phyloP scores from a whole-genome alignment of 2,888 invertebrate species.

The Ptilodon capucinus region DNA sequence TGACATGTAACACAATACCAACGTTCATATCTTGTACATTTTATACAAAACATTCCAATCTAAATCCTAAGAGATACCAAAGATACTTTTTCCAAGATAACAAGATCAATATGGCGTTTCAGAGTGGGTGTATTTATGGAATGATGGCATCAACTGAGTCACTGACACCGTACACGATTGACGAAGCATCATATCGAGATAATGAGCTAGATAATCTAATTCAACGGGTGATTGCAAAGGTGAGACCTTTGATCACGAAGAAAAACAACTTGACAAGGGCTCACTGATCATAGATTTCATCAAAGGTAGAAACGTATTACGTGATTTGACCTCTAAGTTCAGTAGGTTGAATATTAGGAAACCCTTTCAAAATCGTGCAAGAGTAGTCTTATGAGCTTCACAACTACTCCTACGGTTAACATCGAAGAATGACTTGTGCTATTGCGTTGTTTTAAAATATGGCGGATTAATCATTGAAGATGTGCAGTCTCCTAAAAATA shows the following conservation, averaged over 20 bases:
- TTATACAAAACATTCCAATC: background rate
- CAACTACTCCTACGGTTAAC: background rate
- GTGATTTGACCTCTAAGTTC: background rate
- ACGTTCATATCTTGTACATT: no score
- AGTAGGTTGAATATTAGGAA: background rate
- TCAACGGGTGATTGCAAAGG: constrained; percentile 22
- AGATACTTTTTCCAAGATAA: constrained; percentile 12
- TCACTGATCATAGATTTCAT: constrained; percentile 1
- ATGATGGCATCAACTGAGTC: constrained; percentile 27
- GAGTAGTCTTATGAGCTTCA: background rate
- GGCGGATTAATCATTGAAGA: background rate
- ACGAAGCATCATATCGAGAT: constrained; percentile 22
- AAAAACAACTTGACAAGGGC: background rate
- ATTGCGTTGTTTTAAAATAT: background rate
- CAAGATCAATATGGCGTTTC: constrained; percentile 27
- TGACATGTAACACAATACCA: no score
- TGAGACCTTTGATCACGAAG: constrained; percentile 8
- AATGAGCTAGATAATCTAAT: constrained; percentile 17
- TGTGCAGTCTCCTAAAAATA: background rate
- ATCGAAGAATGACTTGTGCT: background rate
- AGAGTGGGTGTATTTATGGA: constrained; percentile 33
- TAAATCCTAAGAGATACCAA: constrained; percentile 1
- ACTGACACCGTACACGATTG: constrained; percentile 25
- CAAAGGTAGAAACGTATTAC: background rate
- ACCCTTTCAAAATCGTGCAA: no score